Percentiles rank a stretch among this genome's conserved stretches.
Evolutionary conservation across 1,140 invertebrate genomes (phyloP).

Genomic region (Eupeodes corollae): DNA sequence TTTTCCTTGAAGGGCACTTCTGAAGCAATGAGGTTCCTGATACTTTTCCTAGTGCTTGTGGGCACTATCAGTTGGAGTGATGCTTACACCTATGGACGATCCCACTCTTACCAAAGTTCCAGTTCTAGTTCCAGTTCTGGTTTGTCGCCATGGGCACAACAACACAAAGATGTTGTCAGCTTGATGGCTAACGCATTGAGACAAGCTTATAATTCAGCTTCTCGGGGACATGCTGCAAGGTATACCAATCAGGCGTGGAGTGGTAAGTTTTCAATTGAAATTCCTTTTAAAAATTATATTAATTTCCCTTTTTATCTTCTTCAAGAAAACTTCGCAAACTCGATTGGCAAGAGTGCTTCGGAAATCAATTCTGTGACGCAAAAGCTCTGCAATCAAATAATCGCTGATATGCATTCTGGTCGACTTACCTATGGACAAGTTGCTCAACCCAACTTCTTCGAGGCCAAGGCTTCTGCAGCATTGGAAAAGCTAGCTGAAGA

Average conservation of each 20-base stretch:
- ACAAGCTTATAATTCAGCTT: slow-evolving; percentile 23
- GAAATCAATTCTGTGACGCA: slow-evolving; percentile 20
- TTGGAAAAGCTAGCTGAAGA: slow-evolving; percentile 11
- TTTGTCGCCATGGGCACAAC: slow-evolving; percentile 17
- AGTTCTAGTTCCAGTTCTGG: not conserved
- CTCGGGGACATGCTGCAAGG: slow-evolving; percentile 12
- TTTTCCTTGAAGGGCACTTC: not conserved
- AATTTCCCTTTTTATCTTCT: not conserved
- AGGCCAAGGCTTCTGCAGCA: slow-evolving; percentile 18
- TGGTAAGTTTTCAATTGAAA: slow-evolving; percentile 14
- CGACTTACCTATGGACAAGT: slow-evolving; percentile 18
- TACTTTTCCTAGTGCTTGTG: slow-evolving; percentile 6
- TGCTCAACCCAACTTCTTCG: slow-evolving; percentile 25
- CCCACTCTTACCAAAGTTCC: not conserved
- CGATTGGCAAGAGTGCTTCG: slow-evolving; percentile 17
- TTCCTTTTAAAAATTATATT: too few relatives aligned
- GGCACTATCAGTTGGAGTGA: slow-evolving; percentile 1
- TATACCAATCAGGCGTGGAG: slow-evolving; percentile 13
- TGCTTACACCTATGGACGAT: slow-evolving; percentile 2
- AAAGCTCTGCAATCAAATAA: slow-evolving; percentile 18
- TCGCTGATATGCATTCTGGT: slow-evolving; percentile 23
- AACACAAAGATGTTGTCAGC: slow-evolving; percentile 20
- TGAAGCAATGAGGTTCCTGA: slow-evolving; percentile 6
- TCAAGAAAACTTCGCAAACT: slow-evolving; percentile 18
- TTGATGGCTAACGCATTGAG: slow-evolving; percentile 24